Base-by-base conservation (phyloP, 2,113 vertebrate species). In the Ctenodactylus gundi region DNA sequence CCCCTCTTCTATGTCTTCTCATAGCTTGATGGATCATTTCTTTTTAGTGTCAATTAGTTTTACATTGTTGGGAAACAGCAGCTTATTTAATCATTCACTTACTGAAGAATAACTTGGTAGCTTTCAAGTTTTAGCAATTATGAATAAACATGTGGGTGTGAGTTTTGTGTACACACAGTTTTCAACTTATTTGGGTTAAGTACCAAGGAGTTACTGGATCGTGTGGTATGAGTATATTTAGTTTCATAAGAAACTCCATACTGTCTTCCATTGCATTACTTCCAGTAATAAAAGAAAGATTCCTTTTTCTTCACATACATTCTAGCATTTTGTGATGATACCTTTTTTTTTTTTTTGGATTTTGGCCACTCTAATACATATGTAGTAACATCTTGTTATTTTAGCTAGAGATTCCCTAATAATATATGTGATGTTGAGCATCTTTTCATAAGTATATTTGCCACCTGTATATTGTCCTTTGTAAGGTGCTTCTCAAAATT, bases 131-230 rank as follows among this genome's bases (percentile, higher is more conserved):
- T 73, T 73, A 27, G 25, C 70, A 73, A 27, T 27, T 46, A 73
- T 73, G 25, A 14, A 73, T 73, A 62, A 91, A 76, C 34, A 87
- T 83, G 41, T 85, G 34, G 78, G 46, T 78, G 46, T 44, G 82
- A 39, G 11, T 77, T 87, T 87, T 51, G 36, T 83, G 36, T 78
- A 25, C 11, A 62, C 31, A 12, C 51, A 91, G 20, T 31, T 89
- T 93, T 94, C 93, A 67, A n/a, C 18, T 85, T 46, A 49, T 62
- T 76, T 64, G 73, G 23, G 39, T 82, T n/a, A 53, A 70, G 67
- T 49, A 81, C 76, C 39, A 73, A 67, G 20, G 17, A 88, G 31
- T 58, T 80, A 49, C 64, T 78, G 41, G 11, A 44, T 31, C 41
- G 31, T 31, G 62, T 60, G 65, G 13, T 88, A 85, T 87, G 55